Base-by-base conservation (phyloP, 92 coral and sea anemone species). In the Meandrina meandrites region DNA sequence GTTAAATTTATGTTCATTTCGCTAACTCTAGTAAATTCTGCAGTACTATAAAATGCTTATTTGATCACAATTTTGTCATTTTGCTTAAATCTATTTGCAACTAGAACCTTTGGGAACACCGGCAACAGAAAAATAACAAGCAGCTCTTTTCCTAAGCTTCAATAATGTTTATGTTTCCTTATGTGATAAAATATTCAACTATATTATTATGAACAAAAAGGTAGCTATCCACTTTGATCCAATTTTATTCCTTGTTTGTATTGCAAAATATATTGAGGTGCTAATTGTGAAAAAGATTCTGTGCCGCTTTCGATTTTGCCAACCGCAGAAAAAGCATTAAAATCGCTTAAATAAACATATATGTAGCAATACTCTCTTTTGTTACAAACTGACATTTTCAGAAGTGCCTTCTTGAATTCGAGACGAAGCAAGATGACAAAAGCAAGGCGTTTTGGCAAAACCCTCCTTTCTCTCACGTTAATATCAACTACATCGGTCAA, bases 211-310 rank as follows among this genome's bases (percentile, higher is more conserved):
- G 17, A 47, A 81, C 32, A 37, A n/a, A 57, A 31, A 9, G 47
- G 6, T 11, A 36, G 17, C 75, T 14, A 16, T 66, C 84, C 16
- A 40, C 10, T 37, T 36, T 45, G 21, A 81, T 62, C 27, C 36
- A 81, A 81, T 62, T 81, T 81, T 30, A 67, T 22, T 51, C 24
- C 50, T 40, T 27, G 40, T 42, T 81, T 81, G 71, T 47, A 37
- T 40, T 64, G 27, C 36, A 64, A 74, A 37, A 45, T 42, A 30
- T 30, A 32, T 78, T 78, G 18, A 9, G 67, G 7, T 51, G 81
- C 14, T 78, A 53, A 78, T 78, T 28, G 68, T 34, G 54, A 34
- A 78, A 78, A 78, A 69, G 66, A 78, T 78, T 36, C 45, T 78
- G 18, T 8, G 5, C 45, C 67, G 67, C 67, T 32, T 57, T 15